These are phyloP conservation scores for Pterocles orientalis DNA, from an alignment of 2,113 vertebrate species.

Conservation along the genomic window DNA sequence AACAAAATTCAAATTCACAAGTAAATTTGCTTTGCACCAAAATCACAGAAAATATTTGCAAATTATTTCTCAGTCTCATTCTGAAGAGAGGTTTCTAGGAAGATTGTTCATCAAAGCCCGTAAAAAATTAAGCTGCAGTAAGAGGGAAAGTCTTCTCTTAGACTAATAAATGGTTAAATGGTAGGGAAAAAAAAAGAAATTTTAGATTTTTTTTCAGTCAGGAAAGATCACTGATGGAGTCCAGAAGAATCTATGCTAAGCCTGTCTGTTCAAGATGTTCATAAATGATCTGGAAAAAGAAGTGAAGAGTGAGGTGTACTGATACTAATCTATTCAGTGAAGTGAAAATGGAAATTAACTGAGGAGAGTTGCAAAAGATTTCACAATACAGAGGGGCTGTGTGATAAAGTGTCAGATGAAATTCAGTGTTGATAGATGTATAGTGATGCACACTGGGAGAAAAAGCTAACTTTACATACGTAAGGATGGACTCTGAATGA, in stretches of 20 bases:
- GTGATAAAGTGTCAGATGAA: background rate
- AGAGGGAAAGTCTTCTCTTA: background rate
- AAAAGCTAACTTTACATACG: constrained; percentile 1
- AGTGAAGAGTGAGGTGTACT: background rate
- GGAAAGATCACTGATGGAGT: background rate
- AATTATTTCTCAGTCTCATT: background rate
- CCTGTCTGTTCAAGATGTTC: background rate
- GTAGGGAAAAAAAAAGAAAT: background rate
- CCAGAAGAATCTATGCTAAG: background rate
- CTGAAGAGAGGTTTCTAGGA: background rate
- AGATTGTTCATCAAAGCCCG: background rate
- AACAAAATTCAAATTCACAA: background rate
- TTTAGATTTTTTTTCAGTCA: background rate
- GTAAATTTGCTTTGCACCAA: background rate
- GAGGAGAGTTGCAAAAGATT: background rate
- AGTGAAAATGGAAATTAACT: constrained; percentile 7
- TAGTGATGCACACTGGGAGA: background rate
- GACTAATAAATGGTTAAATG: background rate
- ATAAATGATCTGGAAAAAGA: constrained; percentile 5
- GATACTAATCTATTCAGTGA: background rate
- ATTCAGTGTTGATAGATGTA: background rate
- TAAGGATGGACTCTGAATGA: background rate
- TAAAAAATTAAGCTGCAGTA: background rate
- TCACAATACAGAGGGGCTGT: background rate
- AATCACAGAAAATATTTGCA: background rate